phyloP scores from a whole-genome alignment of 2,797 vertebrate species.

The Malurus leucopterus region DNA sequence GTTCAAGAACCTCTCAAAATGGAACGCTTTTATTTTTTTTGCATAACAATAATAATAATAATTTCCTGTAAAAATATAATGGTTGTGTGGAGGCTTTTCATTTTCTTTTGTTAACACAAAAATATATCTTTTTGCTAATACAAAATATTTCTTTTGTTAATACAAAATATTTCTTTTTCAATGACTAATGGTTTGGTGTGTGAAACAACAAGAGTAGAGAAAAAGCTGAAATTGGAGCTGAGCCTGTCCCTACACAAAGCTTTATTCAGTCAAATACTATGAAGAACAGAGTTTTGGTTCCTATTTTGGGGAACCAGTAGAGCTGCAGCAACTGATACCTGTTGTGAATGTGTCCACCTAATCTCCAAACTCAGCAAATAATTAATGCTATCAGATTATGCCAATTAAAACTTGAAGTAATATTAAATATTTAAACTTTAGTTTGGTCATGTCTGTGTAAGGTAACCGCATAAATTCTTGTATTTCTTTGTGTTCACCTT shows the following conservation, averaged over 20 bases:
- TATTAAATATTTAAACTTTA: background rate
- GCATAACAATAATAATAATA: background rate
- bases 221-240: background rate
- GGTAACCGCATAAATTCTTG: background rate
- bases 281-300: background rate
- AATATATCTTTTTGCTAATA: background rate
- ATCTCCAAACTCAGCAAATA: background rate
- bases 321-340: background rate
- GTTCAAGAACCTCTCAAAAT: background rate
- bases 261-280: background rate
- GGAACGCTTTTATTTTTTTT: background rate
- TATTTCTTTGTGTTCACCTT: background rate
- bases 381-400: background rate
- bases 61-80: background rate
- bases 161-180: background rate
- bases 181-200: background rate
- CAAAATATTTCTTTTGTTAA: background rate
- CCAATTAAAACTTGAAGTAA: background rate
- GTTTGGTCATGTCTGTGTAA: background rate
- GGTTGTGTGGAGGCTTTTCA: accelerated
- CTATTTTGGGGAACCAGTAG: background rate
- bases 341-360: background rate
- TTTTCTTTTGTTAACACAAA: background rate
- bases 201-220: background rate
- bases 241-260: background rate